Conservation (phyloP, 2,113 vertebrate species). For the Lycaon pictus region DNA sequence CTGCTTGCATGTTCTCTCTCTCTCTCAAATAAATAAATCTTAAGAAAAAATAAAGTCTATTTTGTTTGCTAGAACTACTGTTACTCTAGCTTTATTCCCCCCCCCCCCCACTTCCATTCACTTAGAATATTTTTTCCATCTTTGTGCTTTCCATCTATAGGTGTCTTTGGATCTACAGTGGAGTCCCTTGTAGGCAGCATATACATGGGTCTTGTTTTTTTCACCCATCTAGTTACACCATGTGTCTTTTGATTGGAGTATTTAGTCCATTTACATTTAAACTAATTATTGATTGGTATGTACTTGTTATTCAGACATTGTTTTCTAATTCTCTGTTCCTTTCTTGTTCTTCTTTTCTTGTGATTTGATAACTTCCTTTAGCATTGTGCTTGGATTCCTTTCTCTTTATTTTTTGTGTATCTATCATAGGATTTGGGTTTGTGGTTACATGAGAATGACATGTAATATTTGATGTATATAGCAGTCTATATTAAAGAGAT, state of each 20-base stretch:
- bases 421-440: not conserved
- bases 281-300: not conserved
- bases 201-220: not conserved
- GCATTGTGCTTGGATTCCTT: not conserved
- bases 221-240: not conserved
- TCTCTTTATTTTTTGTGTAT: not conserved
- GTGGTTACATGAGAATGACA: not conserved
- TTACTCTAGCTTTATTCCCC: not conserved
- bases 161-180: not conserved
- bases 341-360: not conserved
- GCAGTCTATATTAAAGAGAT: not conserved
- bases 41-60: not conserved
- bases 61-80: not conserved
- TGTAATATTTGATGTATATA: not conserved
- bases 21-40: not conserved
- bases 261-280: not conserved
- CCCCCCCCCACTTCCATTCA: not conserved
- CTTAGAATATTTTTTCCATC: not conserved
- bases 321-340: not conserved
- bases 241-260: not conserved
- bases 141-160: not conserved
- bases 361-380: not conserved
- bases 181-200: not conserved
- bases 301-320: not conserved
- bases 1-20: not conserved